Conservation (phyloP, 2,888 invertebrate genomes). For the Tetheella fluctuosa region DNA sequence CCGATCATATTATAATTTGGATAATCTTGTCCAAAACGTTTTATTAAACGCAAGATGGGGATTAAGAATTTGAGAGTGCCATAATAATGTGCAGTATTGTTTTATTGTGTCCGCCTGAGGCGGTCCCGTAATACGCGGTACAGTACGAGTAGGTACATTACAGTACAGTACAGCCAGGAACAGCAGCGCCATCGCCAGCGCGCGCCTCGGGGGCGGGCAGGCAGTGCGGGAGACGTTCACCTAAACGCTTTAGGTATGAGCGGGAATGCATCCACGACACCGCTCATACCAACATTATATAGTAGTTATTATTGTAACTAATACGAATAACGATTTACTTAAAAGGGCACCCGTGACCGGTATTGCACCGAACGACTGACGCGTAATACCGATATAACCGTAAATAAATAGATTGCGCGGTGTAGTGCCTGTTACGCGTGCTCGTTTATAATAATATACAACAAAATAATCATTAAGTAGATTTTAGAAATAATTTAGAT, state of each 20-base stretch:
- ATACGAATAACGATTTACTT: slow-evolving; percentile 72
- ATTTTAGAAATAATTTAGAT: slow-evolving; percentile 70
- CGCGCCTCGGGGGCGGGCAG: slow-evolving; percentile 50
- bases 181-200: slow-evolving; percentile 18
- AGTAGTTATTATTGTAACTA: slow-evolving; percentile 80
- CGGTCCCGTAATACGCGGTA: neutral
- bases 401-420: slow-evolving; percentile 10
- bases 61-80: slow-evolving; percentile 3
- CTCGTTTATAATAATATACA: slow-evolving; percentile 65
- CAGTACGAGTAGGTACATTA: neutral
- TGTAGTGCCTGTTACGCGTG: slow-evolving; percentile 48
- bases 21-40: no score
- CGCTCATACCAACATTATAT: slow-evolving; percentile 83
- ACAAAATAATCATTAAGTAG: slow-evolving; percentile 80
- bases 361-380: slow-evolving; percentile 30
- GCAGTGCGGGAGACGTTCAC: slow-evolving; percentile 73
- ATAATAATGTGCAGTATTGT: neutral
- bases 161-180: neutral
- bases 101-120: neutral
- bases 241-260: slow-evolving; percentile 84
- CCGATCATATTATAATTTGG: neutral
- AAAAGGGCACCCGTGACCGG: slow-evolving; percentile 54
- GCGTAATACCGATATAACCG: slow-evolving; percentile 11
- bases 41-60: neutral
- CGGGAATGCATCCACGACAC: slow-evolving; percentile 81